Evolutionary conservation across 2,113 vertebrate species (phyloP), one percentile per base, ranked within the genome.

Genomic region (Dendrocopos noguchii): DNA sequence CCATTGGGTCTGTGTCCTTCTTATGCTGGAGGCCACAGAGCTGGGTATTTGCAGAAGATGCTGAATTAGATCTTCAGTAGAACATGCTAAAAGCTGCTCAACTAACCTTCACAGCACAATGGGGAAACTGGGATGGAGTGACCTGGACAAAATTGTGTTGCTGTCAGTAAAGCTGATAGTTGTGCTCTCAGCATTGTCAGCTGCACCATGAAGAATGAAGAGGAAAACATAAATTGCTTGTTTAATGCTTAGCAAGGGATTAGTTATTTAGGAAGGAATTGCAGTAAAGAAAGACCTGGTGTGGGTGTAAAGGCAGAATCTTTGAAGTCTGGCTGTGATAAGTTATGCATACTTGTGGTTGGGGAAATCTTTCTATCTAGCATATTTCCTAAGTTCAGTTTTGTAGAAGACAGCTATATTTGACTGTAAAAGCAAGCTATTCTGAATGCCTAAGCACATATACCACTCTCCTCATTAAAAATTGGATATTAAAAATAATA

Each of bases 261-360:
- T 73, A 84, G 57, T 70, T 47, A 63, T 80, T 78, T 85, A 52
- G 81, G 61, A 67, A 89, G 87, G 42, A 74, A 64, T 15, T 74
- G 36, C 60, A 85, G 34, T 87, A 31, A 39, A 73, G 75, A 50
- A 75, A 47, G 68, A 72, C 17, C 10, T 53, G 47, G 13, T 80
- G 85, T 85, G 90, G 76, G 28, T 83, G 71, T 92, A 33, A 87
- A 89, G 33, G 75, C 55, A 80, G 56, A 27, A 71, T 66, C 89
- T 94, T 90, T 94, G 89, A 92, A 87, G 87, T 75, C 61, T 91
- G 87, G 24, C 84, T 75, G 52, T 33, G 56, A 82, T 87, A 0
- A 92, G 71, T 89, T 95, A 74, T 91, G 87, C 80, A 64, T 87
- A 20, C 33, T 89, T 94, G 87, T 87, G 93, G 68, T 60, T 0